Conservation (phyloP, 2,888 invertebrate species). For the Pseudanteris insignis region DNA sequence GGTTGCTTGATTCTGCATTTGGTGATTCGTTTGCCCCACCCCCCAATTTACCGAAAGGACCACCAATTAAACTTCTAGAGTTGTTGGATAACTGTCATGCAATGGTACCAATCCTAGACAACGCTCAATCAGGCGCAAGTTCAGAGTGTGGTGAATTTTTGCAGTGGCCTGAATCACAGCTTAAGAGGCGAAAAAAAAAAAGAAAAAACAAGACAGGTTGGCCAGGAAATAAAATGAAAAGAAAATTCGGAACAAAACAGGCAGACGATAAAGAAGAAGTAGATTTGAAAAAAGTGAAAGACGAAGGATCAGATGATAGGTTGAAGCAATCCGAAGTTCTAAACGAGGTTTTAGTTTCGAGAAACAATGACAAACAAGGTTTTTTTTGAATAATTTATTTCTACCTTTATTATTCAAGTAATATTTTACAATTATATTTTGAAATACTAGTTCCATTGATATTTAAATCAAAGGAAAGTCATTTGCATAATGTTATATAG, state of each 20-base stretch:
- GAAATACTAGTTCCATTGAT: too few species aligned
- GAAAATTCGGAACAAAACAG: constrained; percentile 52
- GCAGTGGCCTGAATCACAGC: constrained; percentile 53
- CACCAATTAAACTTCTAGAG: constrained; percentile 60
- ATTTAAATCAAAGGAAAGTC: too few species aligned
- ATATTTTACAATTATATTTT: too few species aligned
- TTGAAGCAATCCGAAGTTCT: neutral
- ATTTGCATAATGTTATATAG: too few species aligned
- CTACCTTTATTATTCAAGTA: too few species aligned
- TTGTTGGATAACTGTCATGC: constrained; percentile 61
- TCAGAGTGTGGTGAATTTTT: constrained; percentile 61
- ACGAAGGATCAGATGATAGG: neutral
- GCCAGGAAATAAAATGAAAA: constrained; percentile 70
- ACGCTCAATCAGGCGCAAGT: constrained; percentile 60
- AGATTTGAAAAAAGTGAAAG: neutral
- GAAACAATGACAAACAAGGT: too few species aligned
- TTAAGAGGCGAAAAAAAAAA: constrained; percentile 70
- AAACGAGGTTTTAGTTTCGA: neutral
- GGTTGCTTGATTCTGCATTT: neutral
- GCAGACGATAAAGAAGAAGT: constrained; percentile 5
- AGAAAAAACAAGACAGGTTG: constrained; percentile 85
- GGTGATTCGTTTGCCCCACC: constrained; percentile 29
- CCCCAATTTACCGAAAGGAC: constrained; percentile 51
- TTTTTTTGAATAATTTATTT: too few species aligned
- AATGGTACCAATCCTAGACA: constrained; percentile 53